These are phyloP conservation scores for Idaea biselata DNA, from an alignment of 2,888 invertebrate species.

Conservation along the genomic window DNA sequence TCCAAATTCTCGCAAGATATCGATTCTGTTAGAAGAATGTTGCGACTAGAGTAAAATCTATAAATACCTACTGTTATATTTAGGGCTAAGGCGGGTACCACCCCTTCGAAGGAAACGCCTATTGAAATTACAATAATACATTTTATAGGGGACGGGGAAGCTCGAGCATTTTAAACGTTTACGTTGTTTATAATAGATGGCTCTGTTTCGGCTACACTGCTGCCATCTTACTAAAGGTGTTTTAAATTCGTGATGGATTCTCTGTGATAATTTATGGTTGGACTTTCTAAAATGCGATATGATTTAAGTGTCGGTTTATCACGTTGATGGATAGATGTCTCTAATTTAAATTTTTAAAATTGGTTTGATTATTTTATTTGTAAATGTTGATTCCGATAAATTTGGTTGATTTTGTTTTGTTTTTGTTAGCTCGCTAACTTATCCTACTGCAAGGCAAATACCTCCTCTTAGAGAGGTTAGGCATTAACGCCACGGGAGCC, in stretches of 20 bases:
- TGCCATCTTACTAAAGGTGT: slow-evolving; percentile 40
- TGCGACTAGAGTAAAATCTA: slow-evolving; percentile 13
- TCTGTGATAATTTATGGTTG: not conserved
- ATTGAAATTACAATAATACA: slow-evolving; percentile 31
- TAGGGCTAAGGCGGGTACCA: slow-evolving; percentile 47
- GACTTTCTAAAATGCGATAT: slow-evolving; percentile 4
- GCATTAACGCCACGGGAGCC: too few species aligned
- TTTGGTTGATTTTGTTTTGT: too few species aligned
- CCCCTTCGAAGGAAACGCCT: slow-evolving; percentile 57
- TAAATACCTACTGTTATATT: slow-evolving; percentile 40
- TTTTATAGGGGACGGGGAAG: slow-evolving; percentile 16
- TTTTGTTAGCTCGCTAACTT: too few species aligned
- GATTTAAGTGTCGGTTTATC: not conserved
- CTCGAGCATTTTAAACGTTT: slow-evolving; percentile 14
- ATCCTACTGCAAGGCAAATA: too few species aligned
- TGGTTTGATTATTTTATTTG: not conserved
- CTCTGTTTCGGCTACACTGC: slow-evolving; percentile 25
- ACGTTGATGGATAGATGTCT: not conserved
- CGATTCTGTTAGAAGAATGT: slow-evolving; percentile 13
- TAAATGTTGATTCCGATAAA: not conserved
- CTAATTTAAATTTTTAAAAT: not conserved
- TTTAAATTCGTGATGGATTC: slow-evolving; percentile 1
- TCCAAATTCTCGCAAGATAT: slow-evolving; percentile 9
- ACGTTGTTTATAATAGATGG: slow-evolving; percentile 42
- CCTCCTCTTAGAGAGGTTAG: too few species aligned